Evolutionary conservation across 2,888 invertebrate genomes (phyloP).

Genomic region (Catocala fraxini): DNA sequence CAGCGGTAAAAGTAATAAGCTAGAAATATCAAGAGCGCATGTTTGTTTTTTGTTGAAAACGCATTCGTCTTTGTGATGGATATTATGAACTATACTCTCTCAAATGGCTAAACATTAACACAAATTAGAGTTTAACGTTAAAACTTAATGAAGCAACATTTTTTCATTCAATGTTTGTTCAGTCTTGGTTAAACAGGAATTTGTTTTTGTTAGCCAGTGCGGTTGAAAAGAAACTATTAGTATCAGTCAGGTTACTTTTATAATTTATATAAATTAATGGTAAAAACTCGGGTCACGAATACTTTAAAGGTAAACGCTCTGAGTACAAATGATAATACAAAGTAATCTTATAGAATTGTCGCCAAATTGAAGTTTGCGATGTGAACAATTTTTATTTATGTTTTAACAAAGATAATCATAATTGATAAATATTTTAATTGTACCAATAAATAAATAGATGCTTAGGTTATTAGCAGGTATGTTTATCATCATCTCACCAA

Average conservation of each 20-base stretch:
- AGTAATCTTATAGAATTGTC: neutral
- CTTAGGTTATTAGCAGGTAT: no score
- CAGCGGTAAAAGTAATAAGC: constrained; percentile 26
- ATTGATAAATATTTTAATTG: no score
- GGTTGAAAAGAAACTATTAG: constrained; percentile 39
- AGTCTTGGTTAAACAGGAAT: constrained; percentile 41
- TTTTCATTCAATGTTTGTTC: constrained; percentile 29
- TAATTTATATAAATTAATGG: constrained; percentile 15
- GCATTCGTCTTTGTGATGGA: constrained; percentile 40
- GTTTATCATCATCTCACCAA: no score
- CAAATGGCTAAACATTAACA: constrained; percentile 46
- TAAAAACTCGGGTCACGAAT: constrained; percentile 9
- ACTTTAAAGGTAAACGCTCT: neutral
- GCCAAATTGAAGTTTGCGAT: no score
- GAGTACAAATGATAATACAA: neutral
- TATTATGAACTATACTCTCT: constrained; percentile 32
- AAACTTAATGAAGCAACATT: constrained; percentile 36
- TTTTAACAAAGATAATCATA: no score
- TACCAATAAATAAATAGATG: no score
- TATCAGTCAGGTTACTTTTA: constrained; percentile 20
- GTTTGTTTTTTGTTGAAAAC: constrained; percentile 26
- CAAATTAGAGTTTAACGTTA: constrained; percentile 41
- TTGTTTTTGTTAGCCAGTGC: constrained; percentile 36
- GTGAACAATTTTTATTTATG: no score
- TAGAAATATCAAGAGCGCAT: constrained; percentile 19